A percentile compares a stretch with the other conserved stretches of the same genome.
phyloP scores from a whole-genome alignment of 2,888 invertebrate species.

The Conops quadrifasciatus region DNA sequence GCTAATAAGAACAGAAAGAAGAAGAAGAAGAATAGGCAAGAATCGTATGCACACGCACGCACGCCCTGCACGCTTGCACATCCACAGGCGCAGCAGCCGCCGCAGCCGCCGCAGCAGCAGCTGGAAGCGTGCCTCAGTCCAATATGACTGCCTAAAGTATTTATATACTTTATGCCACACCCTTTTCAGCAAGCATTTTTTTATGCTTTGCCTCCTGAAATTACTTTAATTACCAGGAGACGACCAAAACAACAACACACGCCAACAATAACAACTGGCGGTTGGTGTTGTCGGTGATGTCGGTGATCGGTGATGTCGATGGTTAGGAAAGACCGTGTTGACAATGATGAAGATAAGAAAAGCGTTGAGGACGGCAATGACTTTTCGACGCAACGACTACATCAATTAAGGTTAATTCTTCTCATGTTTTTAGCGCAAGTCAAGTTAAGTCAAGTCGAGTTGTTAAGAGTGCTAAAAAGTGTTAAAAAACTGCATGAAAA shows the following conservation, averaged over 20 bases:
- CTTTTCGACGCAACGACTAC: slow-evolving; percentile 12
- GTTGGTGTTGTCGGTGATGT: no score
- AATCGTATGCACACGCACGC: neutral
- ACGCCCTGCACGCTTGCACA: neutral
- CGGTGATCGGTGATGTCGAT: no score
- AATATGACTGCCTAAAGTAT: slow-evolving; percentile 8
- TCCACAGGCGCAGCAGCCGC: neutral
- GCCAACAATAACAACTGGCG: no score
- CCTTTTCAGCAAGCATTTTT: neutral
- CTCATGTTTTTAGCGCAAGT: slow-evolving; percentile 1
- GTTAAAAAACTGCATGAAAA: neutral
- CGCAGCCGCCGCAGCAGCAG: neutral
- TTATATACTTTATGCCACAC: slow-evolving; percentile 15
- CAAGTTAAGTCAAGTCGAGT: no score
- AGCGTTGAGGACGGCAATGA: neutral
- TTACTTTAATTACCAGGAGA: neutral
- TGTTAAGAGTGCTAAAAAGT: slow-evolving; percentile 6
- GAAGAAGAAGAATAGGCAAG: no score
- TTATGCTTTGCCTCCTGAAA: neutral
- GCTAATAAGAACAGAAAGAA: no score
- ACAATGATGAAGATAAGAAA: no score
- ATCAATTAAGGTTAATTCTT: slow-evolving; percentile 23
- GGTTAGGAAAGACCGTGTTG: no score
- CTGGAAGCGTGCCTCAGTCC: slow-evolving; percentile 18
- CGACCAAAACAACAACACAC: no score